Base-by-base conservation (phyloP, 2,113 vertebrate genomes). In the Microcebus griseorufus region DNA sequence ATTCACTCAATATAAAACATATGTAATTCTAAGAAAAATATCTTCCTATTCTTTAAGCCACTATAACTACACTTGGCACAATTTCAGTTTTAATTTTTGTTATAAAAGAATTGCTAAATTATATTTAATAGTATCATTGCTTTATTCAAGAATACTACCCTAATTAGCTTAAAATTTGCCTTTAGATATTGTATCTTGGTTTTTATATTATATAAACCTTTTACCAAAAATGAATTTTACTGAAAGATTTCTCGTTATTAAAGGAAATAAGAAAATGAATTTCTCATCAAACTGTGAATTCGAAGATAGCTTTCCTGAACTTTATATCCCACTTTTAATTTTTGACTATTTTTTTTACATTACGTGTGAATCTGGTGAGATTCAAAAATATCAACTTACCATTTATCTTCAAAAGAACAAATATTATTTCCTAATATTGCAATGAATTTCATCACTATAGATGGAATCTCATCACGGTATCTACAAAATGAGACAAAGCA, bases 321-420 rank as follows among this genome's bases (percentile, higher is more conserved):
- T 34, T 60, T 85, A 67, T n/a, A 80, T 72, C 72, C n/a, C 2
- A 64, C 4, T 69, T 60, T 95, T 73, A n/a, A 80, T 96, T 95
- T 96, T 42, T 62, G 70, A 72, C 51, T 85, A 39, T 90, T 88
- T 39, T 88, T 4, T 55, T 53, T 82, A 64, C 11, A 11, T 92
- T 85, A 42, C 75, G 10, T 53, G 3, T 53, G 83, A 70, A 45
- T 78, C 42, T 80, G 73, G 20, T 92, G 53, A 72, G 76, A 95
- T 32, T 92, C 16, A 93, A 88, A 96, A 94, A 85, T 90, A n/a
- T 93, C 39, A 95, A n/a, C 16, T 84, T 65, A 73, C 16, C 45
- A 82, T 45, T 95, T 94, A 91, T 90, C 12, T 95, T 53, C 34
- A 96, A 93, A 95, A 92, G 6, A 82, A 55, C 25, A 94, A 97